A percentile compares a stretch with the other conserved stretches of the same genome.
Conservation (phyloP, 2,797 vertebrate species). For the Urophycis tenuis region DNA sequence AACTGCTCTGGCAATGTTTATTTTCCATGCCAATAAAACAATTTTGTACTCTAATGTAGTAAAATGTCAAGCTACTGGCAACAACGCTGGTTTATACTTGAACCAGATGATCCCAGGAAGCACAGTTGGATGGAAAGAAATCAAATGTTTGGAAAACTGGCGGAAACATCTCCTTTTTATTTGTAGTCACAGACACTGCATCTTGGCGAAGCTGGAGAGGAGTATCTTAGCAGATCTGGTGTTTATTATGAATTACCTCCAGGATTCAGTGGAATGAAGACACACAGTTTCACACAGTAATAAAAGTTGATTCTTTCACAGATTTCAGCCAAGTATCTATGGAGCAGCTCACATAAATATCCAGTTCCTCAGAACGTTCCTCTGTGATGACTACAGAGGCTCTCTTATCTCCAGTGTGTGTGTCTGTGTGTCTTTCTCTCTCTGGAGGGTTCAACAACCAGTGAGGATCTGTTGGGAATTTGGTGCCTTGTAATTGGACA, state of each 20-base stretch:
- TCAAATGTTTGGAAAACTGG: background rate
- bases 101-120: background rate
- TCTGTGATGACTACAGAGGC: too few species aligned
- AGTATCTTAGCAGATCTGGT: background rate
- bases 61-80: background rate
- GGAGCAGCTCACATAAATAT: background rate
- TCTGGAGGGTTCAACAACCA: background rate
- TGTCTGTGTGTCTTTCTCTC: background rate
- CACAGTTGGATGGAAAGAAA: background rate
- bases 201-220: too few species aligned
- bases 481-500: slow-evolving; percentile 1
- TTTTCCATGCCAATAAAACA: too few species aligned
- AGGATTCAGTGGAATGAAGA: too few species aligned
- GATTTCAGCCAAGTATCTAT: too few species aligned
- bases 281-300: too few species aligned
- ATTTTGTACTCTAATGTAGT: too few species aligned
- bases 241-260: background rate
- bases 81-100: background rate
- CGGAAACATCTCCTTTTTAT: background rate
- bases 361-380: background rate
- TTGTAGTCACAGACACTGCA: too few species aligned
- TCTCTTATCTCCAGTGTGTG: background rate
- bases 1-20: too few species aligned
- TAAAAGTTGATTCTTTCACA: too few species aligned
- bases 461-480: background rate